phyloP scores from a whole-genome alignment of 2,113 vertebrate genomes.

The Cochlearius cochlearius region DNA sequence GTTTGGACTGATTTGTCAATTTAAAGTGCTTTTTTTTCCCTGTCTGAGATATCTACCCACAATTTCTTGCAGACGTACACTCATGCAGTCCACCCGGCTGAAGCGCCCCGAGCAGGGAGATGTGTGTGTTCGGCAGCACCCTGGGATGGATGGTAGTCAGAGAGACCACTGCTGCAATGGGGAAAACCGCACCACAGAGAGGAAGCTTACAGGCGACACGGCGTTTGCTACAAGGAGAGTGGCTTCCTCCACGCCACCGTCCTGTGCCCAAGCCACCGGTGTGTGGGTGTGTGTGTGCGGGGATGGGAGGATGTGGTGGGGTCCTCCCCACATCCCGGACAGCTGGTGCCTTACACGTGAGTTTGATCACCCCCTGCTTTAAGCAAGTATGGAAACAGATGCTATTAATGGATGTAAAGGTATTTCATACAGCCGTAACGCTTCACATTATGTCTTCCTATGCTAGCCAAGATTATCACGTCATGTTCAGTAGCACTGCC shows the following conservation, averaged over 20 bases:
- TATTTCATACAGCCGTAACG: not conserved
- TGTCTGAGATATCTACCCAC: constrained; percentile 55
- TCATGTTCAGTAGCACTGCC: not conserved
- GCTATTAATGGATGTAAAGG: not conserved
- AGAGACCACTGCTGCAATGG: not conserved
- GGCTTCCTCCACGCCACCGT: not conserved
- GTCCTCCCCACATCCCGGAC: not conserved
- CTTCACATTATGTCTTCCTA: not conserved
- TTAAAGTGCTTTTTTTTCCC: constrained; percentile 36
- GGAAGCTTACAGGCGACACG: fast-evolving
- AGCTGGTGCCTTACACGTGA: not conserved
- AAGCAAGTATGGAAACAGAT: not conserved
- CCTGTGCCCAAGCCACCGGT: not conserved
- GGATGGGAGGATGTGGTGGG: not conserved
- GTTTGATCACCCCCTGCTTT: not conserved
- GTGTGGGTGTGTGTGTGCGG: too few relatives aligned
- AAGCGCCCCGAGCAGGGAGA: not conserved
- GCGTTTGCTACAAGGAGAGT: not conserved
- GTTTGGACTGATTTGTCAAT: constrained; percentile 76
- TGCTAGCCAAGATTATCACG: not conserved
- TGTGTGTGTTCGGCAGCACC: not conserved
- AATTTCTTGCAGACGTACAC: constrained; percentile 52
- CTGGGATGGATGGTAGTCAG: not conserved
- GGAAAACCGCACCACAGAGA: not conserved
- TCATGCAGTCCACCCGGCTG: not conserved